These are phyloP conservation scores for Merops nubicus DNA, from an alignment of 2,113 vertebrate genomes.

Conservation along the genomic window DNA sequence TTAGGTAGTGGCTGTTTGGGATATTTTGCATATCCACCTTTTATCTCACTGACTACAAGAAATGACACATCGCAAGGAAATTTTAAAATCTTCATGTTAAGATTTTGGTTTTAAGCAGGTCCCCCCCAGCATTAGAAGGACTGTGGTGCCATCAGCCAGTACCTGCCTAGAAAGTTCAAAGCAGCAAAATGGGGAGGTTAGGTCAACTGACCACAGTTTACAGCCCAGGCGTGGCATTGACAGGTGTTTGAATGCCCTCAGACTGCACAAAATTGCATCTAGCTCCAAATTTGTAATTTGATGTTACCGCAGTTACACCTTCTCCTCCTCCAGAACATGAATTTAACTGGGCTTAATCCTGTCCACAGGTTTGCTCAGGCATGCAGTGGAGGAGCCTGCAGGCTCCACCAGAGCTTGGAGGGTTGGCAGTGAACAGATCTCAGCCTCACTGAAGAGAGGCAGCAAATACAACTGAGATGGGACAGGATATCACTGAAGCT, in stretches of 20 bases:
- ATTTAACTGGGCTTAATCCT: neutral
- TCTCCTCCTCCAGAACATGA: neutral
- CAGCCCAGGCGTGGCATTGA: neutral
- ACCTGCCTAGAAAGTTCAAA: neutral
- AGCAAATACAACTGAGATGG: neutral
- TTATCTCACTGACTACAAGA: neutral
- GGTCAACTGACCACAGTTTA: neutral
- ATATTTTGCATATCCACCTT: neutral
- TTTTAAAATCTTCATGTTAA: neutral
- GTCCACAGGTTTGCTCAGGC: neutral
- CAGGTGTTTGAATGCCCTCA: neutral
- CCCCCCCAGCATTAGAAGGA: neutral
- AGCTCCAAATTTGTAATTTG: neutral
- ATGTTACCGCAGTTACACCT: neutral
- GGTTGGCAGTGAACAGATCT: neutral
- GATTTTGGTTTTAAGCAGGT: neutral
- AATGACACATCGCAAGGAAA: neutral
- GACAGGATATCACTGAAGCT: neutral
- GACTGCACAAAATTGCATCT: neutral
- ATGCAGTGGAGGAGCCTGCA: neutral
- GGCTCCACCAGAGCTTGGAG: too few species aligned
- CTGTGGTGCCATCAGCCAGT: neutral
- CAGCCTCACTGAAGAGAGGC: neutral
- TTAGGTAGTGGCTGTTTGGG: neutral
- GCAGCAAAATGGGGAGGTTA: neutral